A percentile compares a stretch with the other conserved stretches of the same genome.
phyloP scores from a whole-genome alignment of 2,888 invertebrate species.

The Pachydiplax longipennis region DNA sequence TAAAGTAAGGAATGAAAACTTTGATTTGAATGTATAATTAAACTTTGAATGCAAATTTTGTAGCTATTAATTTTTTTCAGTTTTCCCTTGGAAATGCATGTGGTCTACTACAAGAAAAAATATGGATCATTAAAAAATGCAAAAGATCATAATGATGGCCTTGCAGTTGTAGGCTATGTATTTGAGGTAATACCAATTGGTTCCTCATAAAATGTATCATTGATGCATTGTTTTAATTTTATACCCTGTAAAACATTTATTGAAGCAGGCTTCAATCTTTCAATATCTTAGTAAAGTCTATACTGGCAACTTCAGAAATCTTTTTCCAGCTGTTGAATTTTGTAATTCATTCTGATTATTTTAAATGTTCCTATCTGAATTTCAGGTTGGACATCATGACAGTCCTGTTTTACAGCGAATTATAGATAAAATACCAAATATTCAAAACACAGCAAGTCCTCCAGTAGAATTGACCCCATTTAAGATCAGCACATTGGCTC shows the following conservation, averaged over 20 bases:
- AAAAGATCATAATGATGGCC: conserved; percentile 45
- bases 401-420: background rate
- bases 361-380: background rate
- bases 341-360: too few relatives aligned
- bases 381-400: background rate
- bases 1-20: too few relatives aligned
- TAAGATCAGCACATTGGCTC: background rate
- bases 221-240: too few relatives aligned
- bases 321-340: too few relatives aligned
- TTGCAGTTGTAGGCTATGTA: conserved; percentile 48
- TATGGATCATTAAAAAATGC: conserved; percentile 48
- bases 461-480: background rate
- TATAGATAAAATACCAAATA: background rate
- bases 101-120: conserved; percentile 48
- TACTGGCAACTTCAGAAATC: too few relatives aligned
- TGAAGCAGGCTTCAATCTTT: too few relatives aligned
- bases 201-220: too few relatives aligned
- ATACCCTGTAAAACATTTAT: too few relatives aligned
- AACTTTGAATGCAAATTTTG: background rate
- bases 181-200: conserved; percentile 46
- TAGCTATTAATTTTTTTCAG: conserved; percentile 33
- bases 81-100: conserved; percentile 50
- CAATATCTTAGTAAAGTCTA: too few relatives aligned
- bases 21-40: too few relatives aligned
- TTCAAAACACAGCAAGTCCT: background rate